phyloP scores from a whole-genome alignment of 2,888 invertebrate genomes.

The Chydorus sphaericus region DNA sequence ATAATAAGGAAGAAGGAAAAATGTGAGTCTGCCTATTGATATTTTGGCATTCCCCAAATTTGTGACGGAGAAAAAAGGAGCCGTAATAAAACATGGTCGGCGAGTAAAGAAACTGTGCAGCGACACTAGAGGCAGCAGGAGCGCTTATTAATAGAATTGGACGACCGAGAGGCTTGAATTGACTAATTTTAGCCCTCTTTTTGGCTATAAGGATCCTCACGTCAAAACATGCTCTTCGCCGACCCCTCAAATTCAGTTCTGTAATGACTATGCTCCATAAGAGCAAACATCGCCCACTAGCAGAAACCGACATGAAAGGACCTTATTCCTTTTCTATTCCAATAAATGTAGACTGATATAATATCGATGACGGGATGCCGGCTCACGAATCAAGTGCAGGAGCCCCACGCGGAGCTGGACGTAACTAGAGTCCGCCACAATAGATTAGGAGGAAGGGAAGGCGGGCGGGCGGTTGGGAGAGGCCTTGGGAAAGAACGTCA shows the following conservation, averaged over 20 bases:
- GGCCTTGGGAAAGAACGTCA: background rate
- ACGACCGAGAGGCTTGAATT: background rate
- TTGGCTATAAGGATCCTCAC: too few relatives aligned
- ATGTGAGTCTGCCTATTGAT: background rate
- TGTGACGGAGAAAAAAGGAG: background rate
- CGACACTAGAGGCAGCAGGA: too few relatives aligned
- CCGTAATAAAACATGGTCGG: background rate
- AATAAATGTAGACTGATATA: background rate
- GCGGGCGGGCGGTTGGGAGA: background rate
- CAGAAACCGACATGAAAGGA: background rate
- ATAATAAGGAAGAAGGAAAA: background rate
- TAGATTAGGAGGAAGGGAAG: background rate
- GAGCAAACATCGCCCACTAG: too few relatives aligned
- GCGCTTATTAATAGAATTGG: constrained; percentile 3
- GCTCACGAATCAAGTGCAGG: constrained; percentile 3
- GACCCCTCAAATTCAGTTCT: too few relatives aligned
- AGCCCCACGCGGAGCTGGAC: background rate
- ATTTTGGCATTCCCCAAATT: too few relatives aligned
- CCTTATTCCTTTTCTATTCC: background rate
- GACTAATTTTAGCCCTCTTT: background rate
- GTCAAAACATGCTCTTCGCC: too few relatives aligned
- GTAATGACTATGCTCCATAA: too few relatives aligned
- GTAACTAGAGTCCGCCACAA: background rate
- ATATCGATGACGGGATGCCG: background rate
- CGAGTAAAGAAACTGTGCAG: background rate